A percentile compares a stretch with the other conserved stretches of the same genome.
These are phyloP conservation scores for Lordiphosa stackelbergi DNA, from an alignment of 1,140 invertebrate species.

Conservation along the genomic window DNA sequence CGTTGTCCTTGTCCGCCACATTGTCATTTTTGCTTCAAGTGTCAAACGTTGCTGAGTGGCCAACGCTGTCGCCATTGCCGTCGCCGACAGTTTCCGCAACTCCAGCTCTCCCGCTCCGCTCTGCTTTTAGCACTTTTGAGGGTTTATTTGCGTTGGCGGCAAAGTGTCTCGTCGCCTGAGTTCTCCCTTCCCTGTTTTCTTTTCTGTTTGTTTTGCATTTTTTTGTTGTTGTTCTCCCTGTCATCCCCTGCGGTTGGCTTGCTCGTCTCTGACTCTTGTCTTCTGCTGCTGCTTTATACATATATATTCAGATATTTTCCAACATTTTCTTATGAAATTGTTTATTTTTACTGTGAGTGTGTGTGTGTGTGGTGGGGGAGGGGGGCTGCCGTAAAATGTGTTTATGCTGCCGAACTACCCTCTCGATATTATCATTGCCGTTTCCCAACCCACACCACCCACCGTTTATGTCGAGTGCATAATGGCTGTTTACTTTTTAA, in stretches of 20 bases:
- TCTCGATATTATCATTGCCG: constrained; percentile 41
- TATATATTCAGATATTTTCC: constrained; percentile 69
- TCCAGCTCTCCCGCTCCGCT: not conserved
- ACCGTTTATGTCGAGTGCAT: constrained; percentile 68
- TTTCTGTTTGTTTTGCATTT: constrained; percentile 53
- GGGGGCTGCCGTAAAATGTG: constrained; percentile 62
- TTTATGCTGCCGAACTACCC: constrained; percentile 64
- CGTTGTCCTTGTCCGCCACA: constrained; percentile 60
- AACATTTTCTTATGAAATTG: constrained; percentile 61
- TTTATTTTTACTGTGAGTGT: constrained; percentile 54
- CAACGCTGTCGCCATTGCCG: constrained; percentile 52
- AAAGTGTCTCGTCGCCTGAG: constrained; percentile 69
- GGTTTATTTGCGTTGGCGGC: constrained; percentile 71
- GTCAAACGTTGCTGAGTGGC: constrained; percentile 69
- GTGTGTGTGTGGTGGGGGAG: constrained; percentile 15
- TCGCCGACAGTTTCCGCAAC: constrained; percentile 56
- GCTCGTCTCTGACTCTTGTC: constrained; percentile 21
- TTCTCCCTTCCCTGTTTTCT: constrained; percentile 14
- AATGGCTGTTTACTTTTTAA: constrained; percentile 73
- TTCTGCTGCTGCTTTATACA: constrained; percentile 8
- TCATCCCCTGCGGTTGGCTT: constrained; percentile 45
- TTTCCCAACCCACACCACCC: constrained; percentile 7
- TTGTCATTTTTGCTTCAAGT: constrained; percentile 65
- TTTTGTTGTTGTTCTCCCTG: constrained; percentile 30
- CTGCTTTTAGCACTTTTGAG: constrained; percentile 28